Evolutionary conservation across 2,113 vertebrate species (phyloP), one percentile per base, ranked within the genome.

Genomic region (Marcusenius ussheri): DNA sequence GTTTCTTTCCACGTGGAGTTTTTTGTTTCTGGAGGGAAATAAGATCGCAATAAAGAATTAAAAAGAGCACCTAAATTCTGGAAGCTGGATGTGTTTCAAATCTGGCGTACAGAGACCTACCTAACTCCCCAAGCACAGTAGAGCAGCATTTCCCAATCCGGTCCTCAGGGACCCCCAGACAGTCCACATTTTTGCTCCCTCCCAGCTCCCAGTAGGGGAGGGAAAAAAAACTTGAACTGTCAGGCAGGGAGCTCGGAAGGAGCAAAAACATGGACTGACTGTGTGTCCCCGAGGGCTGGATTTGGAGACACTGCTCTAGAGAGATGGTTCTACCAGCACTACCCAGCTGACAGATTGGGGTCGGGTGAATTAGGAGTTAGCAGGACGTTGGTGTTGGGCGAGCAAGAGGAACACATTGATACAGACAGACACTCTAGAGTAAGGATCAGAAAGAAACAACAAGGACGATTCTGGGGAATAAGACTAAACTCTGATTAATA

Each of bases 291-390:
- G 3, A 31, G 27, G 62, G n/a, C n/a, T 31, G 62, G n/a, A 70
- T 70, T 31, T 11, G 62, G 62, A 70, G 13, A 70, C 62, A 70
- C 27, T 70, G 27, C n/a, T 70, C n/a, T 53, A 10, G 88, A 35
- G 88, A 74, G 88, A 24, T 11, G 27, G 62, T 35, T 74, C 11
- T 19, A 88, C 45, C 21, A 50, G 46, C 45, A 50, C n/a, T 42
- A 46, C 35, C 11, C 77, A 39, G 42, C 51, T 89, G 80, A 83
- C 49, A 83, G 88, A 84, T 84, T 89, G 51, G 89, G 80, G 80
- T 58, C 80, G 46, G 77, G 89, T 89, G n/a, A 45, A 66, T 89
- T 84, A 56, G 31, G 85, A 56, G 85, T 85, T 56, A 35, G 31
- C 88, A 35, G 88, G 88, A 17, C 45, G 56, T 84, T 45, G 80